These are phyloP conservation scores for Stictocephala bisonia DNA, from an alignment of 2,888 invertebrate species.

Conservation along the genomic window DNA sequence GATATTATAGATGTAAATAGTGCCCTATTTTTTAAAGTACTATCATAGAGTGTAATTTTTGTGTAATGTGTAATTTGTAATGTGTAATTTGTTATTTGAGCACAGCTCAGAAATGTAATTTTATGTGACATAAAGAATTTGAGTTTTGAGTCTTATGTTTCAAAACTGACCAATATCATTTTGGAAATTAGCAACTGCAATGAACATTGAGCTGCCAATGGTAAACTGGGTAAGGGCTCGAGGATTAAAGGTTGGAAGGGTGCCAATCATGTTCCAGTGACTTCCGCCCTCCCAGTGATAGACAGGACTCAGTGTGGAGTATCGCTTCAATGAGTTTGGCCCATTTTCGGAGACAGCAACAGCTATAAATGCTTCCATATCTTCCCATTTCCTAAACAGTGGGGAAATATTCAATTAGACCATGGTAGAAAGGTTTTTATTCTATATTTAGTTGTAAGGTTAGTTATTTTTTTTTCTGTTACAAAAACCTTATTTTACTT, in stretches of 20 bases:
- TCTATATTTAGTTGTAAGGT: too few relatives aligned
- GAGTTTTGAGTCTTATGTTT: background rate
- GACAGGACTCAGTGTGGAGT: constrained; percentile 40
- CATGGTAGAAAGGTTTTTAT: too few relatives aligned
- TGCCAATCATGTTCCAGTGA: constrained; percentile 57
- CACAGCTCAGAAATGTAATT: too few relatives aligned
- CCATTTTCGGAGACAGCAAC: constrained; percentile 22
- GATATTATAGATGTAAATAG: too few relatives aligned
- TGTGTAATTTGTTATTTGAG: too few relatives aligned
- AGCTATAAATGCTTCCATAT: constrained; percentile 21
- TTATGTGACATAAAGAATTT: too few relatives aligned
- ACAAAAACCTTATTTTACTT: too few relatives aligned
- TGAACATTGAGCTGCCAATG: constrained; percentile 56
- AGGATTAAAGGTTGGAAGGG: constrained; percentile 56
- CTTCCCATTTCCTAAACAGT: constrained; percentile 3
- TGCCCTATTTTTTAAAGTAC: too few relatives aligned
- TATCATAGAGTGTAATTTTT: too few relatives aligned
- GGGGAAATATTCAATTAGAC: too few relatives aligned
- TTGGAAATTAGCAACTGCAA: constrained; percentile 58
- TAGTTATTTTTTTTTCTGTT: too few relatives aligned
- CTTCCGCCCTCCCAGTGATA: constrained; percentile 58
- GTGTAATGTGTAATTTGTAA: too few relatives aligned
- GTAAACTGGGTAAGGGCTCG: constrained; percentile 54
- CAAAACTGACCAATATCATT: constrained; percentile 54
- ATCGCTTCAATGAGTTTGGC: background rate